Evolutionary conservation across 2,113 vertebrate species (phyloP).

Genomic region (Pseudorasbora parva): DNA sequence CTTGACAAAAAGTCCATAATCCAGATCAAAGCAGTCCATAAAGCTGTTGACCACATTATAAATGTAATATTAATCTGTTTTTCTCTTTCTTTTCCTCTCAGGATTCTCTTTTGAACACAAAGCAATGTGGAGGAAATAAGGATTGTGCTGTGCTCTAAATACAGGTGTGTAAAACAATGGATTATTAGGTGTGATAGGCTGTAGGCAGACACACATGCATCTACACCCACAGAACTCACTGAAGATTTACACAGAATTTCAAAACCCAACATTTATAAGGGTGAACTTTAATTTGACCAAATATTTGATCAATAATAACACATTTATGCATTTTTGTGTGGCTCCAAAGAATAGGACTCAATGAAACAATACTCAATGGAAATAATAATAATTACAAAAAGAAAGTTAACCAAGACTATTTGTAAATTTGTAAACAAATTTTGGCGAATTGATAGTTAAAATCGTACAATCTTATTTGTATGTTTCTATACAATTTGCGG

Average conservation of each 20-base stretch:
- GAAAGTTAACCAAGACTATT: too few species aligned
- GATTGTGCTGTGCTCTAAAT: slow-evolving; percentile 65
- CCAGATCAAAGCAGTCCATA: background rate
- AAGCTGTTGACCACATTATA: slow-evolving; percentile 12
- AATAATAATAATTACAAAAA: too few species aligned
- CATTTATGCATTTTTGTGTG: background rate
- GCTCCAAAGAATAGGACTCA: background rate
- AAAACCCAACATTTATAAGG: background rate
- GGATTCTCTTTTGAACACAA: slow-evolving; percentile 65
- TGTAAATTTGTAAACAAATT: too few species aligned
- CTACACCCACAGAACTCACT: background rate
- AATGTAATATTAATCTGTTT: slow-evolving; percentile 64
- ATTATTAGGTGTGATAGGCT: background rate
- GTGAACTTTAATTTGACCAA: background rate
- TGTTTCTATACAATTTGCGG: too few species aligned
- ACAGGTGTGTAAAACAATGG: slow-evolving; percentile 62
- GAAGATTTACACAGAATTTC: background rate
- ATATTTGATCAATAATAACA: background rate
- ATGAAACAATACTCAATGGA: background rate
- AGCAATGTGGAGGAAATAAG: slow-evolving; percentile 75
- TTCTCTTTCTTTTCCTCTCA: slow-evolving; percentile 63
- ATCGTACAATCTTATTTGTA: too few species aligned
- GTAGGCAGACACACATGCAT: background rate
- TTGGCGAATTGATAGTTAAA: too few species aligned
- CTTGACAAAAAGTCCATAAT: background rate